Conservation (phyloP, 2,797 vertebrate species). For the Pseudomugil gertrudae region DNA sequence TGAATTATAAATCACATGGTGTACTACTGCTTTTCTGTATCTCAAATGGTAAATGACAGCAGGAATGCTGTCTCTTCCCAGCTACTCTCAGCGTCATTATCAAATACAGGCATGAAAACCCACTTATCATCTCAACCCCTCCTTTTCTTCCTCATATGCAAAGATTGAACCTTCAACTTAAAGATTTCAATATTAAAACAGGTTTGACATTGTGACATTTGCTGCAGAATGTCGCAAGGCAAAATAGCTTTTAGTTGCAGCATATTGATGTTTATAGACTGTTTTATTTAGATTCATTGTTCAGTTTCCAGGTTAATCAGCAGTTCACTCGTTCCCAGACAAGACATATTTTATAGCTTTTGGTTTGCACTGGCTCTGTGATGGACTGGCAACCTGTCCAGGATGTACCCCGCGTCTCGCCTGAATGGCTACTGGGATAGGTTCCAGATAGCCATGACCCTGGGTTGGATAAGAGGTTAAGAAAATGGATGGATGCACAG, state of each 20-base stretch:
- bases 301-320: neutral
- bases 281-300: neutral
- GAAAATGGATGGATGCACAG: too few species aligned
- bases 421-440: too few species aligned
- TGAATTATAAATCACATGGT: neutral
- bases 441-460: too few species aligned
- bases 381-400: too few species aligned
- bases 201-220: too few species aligned
- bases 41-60: neutral
- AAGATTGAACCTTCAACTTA: neutral
- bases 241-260: neutral
- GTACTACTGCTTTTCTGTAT: neutral
- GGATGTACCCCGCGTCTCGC: too few species aligned
- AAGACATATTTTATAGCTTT: conserved; percentile 6
- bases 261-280: neutral
- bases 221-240: too few species aligned
- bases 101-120: neutral
- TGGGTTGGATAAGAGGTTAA: too few species aligned
- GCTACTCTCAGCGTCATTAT: neutral
- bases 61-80: neutral
- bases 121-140: neutral
- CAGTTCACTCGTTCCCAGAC: neutral
- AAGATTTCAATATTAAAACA: neutral
- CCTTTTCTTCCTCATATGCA: neutral
- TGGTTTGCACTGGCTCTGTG: conserved; percentile 10